Percentiles rank a stretch among this genome's conserved stretches.
Conservation (phyloP, 2,888 invertebrate genomes). For the Drosophila niveifrons region DNA sequence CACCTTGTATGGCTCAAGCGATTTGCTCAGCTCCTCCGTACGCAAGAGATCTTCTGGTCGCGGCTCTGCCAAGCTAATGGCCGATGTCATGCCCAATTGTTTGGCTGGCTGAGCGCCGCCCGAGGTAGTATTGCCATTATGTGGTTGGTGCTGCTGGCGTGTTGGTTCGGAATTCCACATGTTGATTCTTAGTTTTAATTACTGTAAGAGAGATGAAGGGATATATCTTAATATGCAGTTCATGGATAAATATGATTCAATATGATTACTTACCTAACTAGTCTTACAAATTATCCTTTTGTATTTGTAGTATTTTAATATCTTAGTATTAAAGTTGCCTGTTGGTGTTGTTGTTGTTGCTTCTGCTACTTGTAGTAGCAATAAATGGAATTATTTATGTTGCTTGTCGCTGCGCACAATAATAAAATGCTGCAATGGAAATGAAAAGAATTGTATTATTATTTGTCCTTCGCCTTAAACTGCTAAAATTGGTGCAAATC, state of each 20-base stretch:
- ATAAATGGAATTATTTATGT: slow-evolving; percentile 68
- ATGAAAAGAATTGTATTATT: slow-evolving; percentile 8
- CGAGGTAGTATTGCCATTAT: slow-evolving; percentile 81
- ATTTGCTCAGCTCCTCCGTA: slow-evolving; percentile 90
- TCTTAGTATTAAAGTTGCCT: slow-evolving; percentile 51
- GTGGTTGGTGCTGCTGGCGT: slow-evolving; percentile 69
- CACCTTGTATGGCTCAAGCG: slow-evolving; percentile 93
- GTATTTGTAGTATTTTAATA: not conserved
- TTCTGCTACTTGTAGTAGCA: slow-evolving; percentile 45
- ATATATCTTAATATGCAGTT: not conserved
- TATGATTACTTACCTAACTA: slow-evolving; percentile 57
- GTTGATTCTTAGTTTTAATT: slow-evolving; percentile 54
- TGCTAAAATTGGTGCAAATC: slow-evolving; percentile 15
- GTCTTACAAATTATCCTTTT: slow-evolving; percentile 41
- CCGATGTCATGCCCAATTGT: slow-evolving; percentile 95
- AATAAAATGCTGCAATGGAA: slow-evolving; percentile 70
- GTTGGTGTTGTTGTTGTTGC: slow-evolving; percentile 22
- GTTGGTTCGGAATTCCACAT: slow-evolving; percentile 85
- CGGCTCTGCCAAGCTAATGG: slow-evolving; percentile 94
- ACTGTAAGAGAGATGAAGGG: slow-evolving; percentile 37
- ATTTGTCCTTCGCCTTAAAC: slow-evolving; percentile 2
- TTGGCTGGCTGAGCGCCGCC: slow-evolving; percentile 68
- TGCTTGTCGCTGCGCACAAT: slow-evolving; percentile 59
- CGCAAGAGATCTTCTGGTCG: slow-evolving; percentile 90
- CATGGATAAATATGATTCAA: not conserved